Evolutionary conservation across 2,888 invertebrate species (phyloP), one percentile per base, ranked within the genome.

Genomic region (Salticus scenicus): DNA sequence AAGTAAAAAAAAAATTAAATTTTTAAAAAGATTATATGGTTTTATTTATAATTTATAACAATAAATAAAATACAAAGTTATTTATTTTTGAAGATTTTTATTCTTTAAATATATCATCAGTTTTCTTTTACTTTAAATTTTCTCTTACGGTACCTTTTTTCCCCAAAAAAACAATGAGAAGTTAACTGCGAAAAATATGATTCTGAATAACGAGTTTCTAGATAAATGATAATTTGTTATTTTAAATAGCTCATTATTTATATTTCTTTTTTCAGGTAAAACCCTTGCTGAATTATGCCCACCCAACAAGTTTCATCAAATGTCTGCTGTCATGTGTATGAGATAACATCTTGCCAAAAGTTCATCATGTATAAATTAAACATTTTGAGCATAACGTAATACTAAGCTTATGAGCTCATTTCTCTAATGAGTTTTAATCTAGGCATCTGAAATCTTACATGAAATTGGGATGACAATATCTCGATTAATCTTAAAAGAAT

Each of bases 401-500:
- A 41, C 31, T 28, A 42, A 64, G 31, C 14, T 12, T 17, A 5
- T 28, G n/a, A 67, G 31, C 67, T 66, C n/a, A n/a, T 42, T 42
- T 12, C 17, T 7, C 0, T 42, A 37, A 37, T 10, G 37, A 37
- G 70, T 14, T 27, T n/a, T n/a, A 42, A 71, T 64, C 71, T 28
- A 20, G 24, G 41, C n/a, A 10, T 20, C n/a, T 70, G 30, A 63
- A 30, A 8, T 24, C 41, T 12, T 27, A 42, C 20, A 42, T 70
- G 10, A 20, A 12, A 24, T 24, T 74, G 76, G 76, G 66, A 82
- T 82, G 81, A 71, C 64, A 64, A 30, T 64, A 31, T 33, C 42
- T 47, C 81, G 72, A 41, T 37, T 47, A 28, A 37, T 17, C 31
- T 63, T 69, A 14, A 73, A 30, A 81, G 37, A 73, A 87, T 87